Evolutionary conservation across 1,140 invertebrate genomes (phyloP).

Genomic region (Papilio dardanus): DNA sequence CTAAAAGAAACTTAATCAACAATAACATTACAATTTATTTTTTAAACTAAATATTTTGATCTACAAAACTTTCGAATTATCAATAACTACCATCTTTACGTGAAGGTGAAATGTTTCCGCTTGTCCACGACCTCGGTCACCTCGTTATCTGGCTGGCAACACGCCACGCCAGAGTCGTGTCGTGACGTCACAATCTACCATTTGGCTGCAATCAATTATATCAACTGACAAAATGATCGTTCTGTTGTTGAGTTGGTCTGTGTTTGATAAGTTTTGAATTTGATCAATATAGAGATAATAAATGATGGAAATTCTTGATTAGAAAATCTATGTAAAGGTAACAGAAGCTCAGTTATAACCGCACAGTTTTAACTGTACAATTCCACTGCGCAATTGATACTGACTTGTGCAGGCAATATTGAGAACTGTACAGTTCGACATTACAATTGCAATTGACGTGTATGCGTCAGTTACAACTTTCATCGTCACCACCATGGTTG

Average conservation of each 20-base stretch:
- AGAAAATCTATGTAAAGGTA: too few species aligned
- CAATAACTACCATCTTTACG: not conserved
- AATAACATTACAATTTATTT: too few species aligned
- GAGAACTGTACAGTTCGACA: too few species aligned
- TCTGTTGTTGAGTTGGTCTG: not conserved
- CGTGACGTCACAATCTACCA: not conserved
- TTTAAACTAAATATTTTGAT: not conserved
- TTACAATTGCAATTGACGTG: too few species aligned
- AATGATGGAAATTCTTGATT: too few species aligned
- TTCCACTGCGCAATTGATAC: too few species aligned
- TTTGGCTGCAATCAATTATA: constrained; percentile 8
- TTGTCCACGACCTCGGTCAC: not conserved
- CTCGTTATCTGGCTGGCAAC: not conserved
- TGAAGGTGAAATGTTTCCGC: not conserved
- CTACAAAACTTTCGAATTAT: not conserved
- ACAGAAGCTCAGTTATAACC: not conserved
- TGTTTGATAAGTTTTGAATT: not conserved
- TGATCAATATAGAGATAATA: not conserved
- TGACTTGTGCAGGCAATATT: too few species aligned
- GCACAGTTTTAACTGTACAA: too few species aligned
- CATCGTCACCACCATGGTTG: too few species aligned
- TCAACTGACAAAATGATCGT: not conserved
- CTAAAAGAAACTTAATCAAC: too few species aligned
- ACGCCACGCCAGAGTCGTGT: not conserved
- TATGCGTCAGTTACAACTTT: too few species aligned